These are phyloP conservation scores for Steatornis caripensis DNA, from an alignment of 2,113 vertebrate genomes.

Conservation along the genomic window DNA sequence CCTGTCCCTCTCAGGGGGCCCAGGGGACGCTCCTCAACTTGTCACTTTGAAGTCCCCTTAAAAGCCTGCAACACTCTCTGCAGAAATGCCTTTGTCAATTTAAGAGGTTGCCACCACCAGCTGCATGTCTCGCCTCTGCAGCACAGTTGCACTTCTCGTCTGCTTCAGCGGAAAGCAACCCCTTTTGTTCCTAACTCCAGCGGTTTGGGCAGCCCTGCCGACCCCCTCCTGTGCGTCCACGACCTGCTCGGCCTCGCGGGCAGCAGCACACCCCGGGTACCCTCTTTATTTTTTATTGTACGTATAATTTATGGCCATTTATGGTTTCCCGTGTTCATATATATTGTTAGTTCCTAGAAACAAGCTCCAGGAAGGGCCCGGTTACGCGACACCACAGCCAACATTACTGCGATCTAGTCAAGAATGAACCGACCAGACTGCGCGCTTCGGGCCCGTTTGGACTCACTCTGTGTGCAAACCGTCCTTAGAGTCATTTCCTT, in stretches of 20 bases:
- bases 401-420: background rate
- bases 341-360: background rate
- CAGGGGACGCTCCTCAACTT: background rate
- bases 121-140: background rate
- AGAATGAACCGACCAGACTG: rapidly evolving
- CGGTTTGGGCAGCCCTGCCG: background rate
- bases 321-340: background rate
- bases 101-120: background rate
- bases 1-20: background rate
- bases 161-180: background rate
- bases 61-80: background rate
- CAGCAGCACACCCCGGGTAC: background rate
- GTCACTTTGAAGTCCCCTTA: rapidly evolving
- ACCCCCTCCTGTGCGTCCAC: background rate
- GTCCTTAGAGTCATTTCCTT: background rate
- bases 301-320: background rate
- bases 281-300: background rate
- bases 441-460: rapidly evolving
- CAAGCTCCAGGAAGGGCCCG: background rate
- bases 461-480: background rate
- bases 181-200: rapidly evolving
- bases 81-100: background rate
- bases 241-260: background rate
- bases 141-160: background rate
- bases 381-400: rapidly evolving